Evolutionary conservation across 2,888 invertebrate genomes (phyloP), one percentile per base, ranked within the genome.

Genomic region (Aquatica leii): DNA sequence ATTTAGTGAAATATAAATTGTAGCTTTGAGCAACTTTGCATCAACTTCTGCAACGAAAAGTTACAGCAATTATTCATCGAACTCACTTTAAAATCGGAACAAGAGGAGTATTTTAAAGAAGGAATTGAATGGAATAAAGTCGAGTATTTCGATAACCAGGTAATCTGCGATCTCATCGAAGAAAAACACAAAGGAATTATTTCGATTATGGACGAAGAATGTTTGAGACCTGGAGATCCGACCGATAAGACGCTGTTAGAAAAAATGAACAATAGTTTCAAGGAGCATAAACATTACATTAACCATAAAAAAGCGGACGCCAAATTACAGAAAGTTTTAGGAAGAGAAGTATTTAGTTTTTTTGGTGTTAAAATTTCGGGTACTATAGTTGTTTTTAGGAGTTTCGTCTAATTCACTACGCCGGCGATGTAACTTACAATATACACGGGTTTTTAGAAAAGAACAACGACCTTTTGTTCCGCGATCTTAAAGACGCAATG

Each of bases 31-130:
- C 96, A 97, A 82, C 93, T 97, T 80, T 96, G 96, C 83, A 97
- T 97, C 67, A 97, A 97, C 83, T 96, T 93, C 84, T 97, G 96
- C 81, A 97, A 97, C 79, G 96, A 97, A 83, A 97, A 97, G 81
- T 85, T 97, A 65, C 96, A 97, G 79, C 96, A 97, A 81, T 83
- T 97, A 65, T 97, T 97, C 82, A 96, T 97, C 77, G 92, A 95
- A 80, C 82, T 96, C 75, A 96, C 96, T 0, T 82, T 97, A 40
- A 93, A 93, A 77, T 93, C 93, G 11, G 96, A 97, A 79, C 96
- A 97, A 80, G 95, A 96, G 75, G 96, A 97, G 79, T 97, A 97
- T 77, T 83, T 90, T 35, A 88, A 89, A 54, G 97, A 97, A 81
- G 95, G 95, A 62, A 97, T 96, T 76, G 90, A 91, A 77, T 97